These are phyloP conservation scores for Monopis laevigella DNA, from an alignment of 2,888 invertebrate genomes.

Conservation along the genomic window DNA sequence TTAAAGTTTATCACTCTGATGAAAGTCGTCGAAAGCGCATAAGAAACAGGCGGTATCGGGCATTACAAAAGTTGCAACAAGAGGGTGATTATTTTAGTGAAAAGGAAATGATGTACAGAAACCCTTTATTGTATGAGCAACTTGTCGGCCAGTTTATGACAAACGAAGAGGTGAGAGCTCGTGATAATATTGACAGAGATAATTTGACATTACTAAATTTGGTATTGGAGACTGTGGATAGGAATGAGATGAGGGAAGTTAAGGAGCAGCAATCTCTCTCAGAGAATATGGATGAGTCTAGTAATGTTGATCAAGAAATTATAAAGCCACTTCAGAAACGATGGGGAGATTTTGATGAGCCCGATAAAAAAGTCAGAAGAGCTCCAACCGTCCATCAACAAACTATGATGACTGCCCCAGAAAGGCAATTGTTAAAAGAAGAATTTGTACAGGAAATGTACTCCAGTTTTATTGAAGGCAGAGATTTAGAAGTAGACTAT, in stretches of 20 bases:
- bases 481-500: conserved; percentile 87
- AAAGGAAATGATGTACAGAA: conserved; percentile 91
- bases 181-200: conserved; percentile 68
- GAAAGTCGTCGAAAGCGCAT: conserved; percentile 61
- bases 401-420: conserved; percentile 59
- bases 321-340: conserved; percentile 28
- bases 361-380: conserved; percentile 32
- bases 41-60: conserved; percentile 85
- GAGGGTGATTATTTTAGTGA: conserved; percentile 87
- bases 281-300: conserved; percentile 48
- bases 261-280: conserved; percentile 69
- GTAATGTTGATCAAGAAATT: conserved; percentile 22
- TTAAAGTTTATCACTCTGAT: conserved; percentile 65
- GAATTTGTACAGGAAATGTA: conserved; percentile 90
- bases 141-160: conserved; percentile 87
- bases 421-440: conserved; percentile 73
- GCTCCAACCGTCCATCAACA: conserved; percentile 37
- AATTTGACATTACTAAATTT: conserved; percentile 76
- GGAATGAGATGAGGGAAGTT: conserved; percentile 71
- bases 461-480: conserved; percentile 82
- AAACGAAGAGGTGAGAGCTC: conserved; percentile 74
- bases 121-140: conserved; percentile 90
- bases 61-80: conserved; percentile 76
- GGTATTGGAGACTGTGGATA: conserved; percentile 82
- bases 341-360: conserved; percentile 68